Percentiles rank a stretch among this genome's conserved stretches.
Evolutionary conservation across 1,140 invertebrate species (phyloP).

Genomic region (Plodia interpunctella): DNA sequence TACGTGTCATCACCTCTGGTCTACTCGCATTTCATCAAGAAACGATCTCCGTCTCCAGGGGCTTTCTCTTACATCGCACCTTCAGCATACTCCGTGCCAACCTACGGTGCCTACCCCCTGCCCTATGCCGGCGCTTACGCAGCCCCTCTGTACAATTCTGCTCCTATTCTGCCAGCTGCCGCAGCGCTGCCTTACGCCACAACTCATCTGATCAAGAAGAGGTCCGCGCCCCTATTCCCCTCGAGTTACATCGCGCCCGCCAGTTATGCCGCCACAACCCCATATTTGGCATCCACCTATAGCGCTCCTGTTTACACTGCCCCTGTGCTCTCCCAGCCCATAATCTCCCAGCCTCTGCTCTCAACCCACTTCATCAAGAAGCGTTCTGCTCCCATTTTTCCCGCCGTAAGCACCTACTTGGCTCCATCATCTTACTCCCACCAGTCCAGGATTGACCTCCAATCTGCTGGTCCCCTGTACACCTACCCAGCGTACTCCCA

Average conservation of each 20-base stretch:
- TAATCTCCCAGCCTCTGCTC: slow-evolving; percentile 24
- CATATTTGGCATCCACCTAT: slow-evolving; percentile 38
- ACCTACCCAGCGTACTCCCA: slow-evolving; percentile 26
- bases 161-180: slow-evolving; percentile 40
- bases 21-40: slow-evolving; percentile 56
- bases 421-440: slow-evolving; percentile 45
- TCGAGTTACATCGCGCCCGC: slow-evolving; percentile 17
- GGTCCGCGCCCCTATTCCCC: slow-evolving; percentile 34
- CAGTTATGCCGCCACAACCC: slow-evolving; percentile 28
- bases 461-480: slow-evolving; percentile 27
- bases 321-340: slow-evolving; percentile 20
- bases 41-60: slow-evolving; percentile 24
- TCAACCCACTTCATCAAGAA: slow-evolving; percentile 56
- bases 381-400: slow-evolving; percentile 39
- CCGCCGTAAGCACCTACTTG: slow-evolving; percentile 21
- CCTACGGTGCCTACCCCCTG: slow-evolving; percentile 18
- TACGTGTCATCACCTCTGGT: slow-evolving; percentile 34
- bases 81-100: slow-evolving; percentile 21
- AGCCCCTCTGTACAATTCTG: slow-evolving; percentile 31
- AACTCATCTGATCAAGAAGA: slow-evolving; percentile 50
- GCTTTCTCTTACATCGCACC: slow-evolving; percentile 25
- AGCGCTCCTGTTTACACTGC: slow-evolving; percentile 28
- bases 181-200: slow-evolving; percentile 30
- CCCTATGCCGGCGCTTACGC: slow-evolving; percentile 36
- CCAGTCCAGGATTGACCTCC: slow-evolving; percentile 45